A percentile compares a stretch with the other conserved stretches of the same genome.
Conservation (phyloP, 2,797 vertebrate species). For the Lycodopsis pacificus region DNA sequence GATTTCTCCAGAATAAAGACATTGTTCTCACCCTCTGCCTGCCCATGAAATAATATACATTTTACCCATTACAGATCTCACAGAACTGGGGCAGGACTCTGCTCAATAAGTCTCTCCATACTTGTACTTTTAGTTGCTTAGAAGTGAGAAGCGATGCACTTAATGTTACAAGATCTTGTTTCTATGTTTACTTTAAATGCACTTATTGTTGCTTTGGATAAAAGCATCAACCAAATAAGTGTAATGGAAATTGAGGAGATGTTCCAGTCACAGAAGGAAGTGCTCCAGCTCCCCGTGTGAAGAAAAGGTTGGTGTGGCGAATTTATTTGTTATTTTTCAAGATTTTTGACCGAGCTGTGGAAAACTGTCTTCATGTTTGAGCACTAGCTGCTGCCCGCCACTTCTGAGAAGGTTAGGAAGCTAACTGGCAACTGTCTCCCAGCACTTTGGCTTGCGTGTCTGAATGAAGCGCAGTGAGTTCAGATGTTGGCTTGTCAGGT, state of each 20-base stretch:
- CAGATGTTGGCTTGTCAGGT: conserved; percentile 22
- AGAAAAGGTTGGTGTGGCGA: too few relatives aligned
- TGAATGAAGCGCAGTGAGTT: conserved; percentile 6
- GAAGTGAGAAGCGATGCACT: not conserved
- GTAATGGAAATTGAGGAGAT: not conserved
- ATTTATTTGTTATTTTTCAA: not conserved
- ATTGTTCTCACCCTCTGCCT: too few relatives aligned
- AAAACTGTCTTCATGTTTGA: not conserved
- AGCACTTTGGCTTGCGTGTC: conserved; percentile 5
- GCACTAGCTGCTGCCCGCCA: not conserved
- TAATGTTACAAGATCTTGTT: not conserved
- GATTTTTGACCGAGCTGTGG: not conserved
- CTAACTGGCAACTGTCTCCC: not conserved
- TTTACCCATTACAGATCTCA: too few relatives aligned
- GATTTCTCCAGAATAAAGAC: too few relatives aligned
- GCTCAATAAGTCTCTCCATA: too few relatives aligned
- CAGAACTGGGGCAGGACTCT: too few relatives aligned
- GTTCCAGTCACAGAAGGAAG: not conserved
- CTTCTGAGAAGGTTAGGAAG: not conserved
- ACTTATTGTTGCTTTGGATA: not conserved
- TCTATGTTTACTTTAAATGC: not conserved
- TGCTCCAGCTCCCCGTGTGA: not conserved
- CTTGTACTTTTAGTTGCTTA: not conserved
- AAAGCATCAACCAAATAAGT: conserved; percentile 7
- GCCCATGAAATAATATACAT: too few relatives aligned